Base-by-base conservation (phyloP, 1,140 invertebrate species). In the Cyrtorhinus lividipennis region DNA sequence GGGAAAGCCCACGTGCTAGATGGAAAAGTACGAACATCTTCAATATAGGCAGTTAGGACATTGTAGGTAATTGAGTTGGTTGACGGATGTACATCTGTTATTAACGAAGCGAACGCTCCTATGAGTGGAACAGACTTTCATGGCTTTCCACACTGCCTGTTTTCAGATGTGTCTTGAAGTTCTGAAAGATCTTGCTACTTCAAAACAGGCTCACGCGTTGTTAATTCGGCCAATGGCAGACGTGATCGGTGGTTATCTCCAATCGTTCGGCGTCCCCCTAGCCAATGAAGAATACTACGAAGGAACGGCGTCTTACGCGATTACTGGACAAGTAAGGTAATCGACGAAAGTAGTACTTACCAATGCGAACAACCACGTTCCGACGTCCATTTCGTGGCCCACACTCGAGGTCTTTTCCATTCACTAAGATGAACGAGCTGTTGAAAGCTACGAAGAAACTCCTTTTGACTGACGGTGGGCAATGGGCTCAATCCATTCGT, bases 271-370 rank as follows among this genome's bases (percentile, higher is more conserved):
- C 5, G 18, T 67, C 13, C 65, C 66, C 0, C 22, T 67, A 10
- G 48, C 62, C 3, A 60, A 65, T 1, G 60, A 66, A 45, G 64
- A 60, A 3, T 67, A 63, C 46, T 67, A 67, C 44, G 66, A 65
- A 53, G 66, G 66, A 13, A 64, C 63, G 23, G 46, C 64, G 2
- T 24, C 38, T 23, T 66, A 61, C 25, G 15, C 27, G 1, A 58
- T 25, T 24, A 56, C 62, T 20, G 58, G 23, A 12, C 38, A 2
- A 24, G 20, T 24, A 58, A 53, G 13, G 5, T 2, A 13, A 2
- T 2, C 2, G 18, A 2, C 2, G 2, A 23, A 53, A 53, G 13
- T 2, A 13, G 23, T 2, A 2, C 2, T 23, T 53, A 13, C 13
- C n/a, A n/a, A n/a, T n/a, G n/a, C n/a, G n/a, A n/a, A n/a, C n/a